phyloP scores from a whole-genome alignment of 2,888 invertebrate genomes.

The Caenorhabditis angaria region DNA sequence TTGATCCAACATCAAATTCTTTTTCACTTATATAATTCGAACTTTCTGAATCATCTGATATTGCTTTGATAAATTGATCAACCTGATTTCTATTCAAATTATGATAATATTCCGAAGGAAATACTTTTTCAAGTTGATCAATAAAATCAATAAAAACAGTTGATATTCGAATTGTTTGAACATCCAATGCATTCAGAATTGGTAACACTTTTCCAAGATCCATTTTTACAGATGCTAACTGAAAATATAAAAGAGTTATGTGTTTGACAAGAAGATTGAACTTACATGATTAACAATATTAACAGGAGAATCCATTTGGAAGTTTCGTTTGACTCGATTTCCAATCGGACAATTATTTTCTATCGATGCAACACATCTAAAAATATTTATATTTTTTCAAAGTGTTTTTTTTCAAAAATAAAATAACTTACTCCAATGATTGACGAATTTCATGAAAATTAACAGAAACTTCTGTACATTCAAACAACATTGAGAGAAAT shows the following conservation, averaged over 20 bases:
- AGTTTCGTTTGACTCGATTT: conserved; percentile 6
- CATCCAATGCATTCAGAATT: conserved; percentile 51
- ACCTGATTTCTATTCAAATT: conserved; percentile 23
- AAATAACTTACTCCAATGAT: conserved; percentile 14
- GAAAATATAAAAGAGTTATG: not conserved
- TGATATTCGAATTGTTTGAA: conserved; percentile 54
- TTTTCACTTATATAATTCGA: conserved; percentile 36
- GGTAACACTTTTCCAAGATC: conserved; percentile 33
- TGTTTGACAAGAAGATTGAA: conserved; percentile 4
- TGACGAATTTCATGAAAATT: conserved; percentile 20
- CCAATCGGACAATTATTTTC: conserved; percentile 40
- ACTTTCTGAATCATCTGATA: conserved; percentile 38
- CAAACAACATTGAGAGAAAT: conserved; percentile 40
- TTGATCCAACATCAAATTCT: conserved; percentile 22
- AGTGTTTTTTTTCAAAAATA: not conserved
- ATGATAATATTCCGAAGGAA: conserved; percentile 18
- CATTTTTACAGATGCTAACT: not conserved
- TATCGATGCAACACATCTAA: conserved; percentile 37
- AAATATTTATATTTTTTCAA: not conserved
- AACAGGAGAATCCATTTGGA: conserved; percentile 29
- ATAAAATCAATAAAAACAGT: conserved; percentile 53
- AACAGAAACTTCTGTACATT: conserved; percentile 36
- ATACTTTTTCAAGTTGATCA: conserved; percentile 33
- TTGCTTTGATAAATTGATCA: conserved; percentile 37
- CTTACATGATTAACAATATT: conserved; percentile 19